A percentile compares a stretch with the other conserved stretches of the same genome.
These are phyloP conservation scores for Caloenas nicobarica DNA, from an alignment of 2,113 vertebrate species.

Conservation along the genomic window DNA sequence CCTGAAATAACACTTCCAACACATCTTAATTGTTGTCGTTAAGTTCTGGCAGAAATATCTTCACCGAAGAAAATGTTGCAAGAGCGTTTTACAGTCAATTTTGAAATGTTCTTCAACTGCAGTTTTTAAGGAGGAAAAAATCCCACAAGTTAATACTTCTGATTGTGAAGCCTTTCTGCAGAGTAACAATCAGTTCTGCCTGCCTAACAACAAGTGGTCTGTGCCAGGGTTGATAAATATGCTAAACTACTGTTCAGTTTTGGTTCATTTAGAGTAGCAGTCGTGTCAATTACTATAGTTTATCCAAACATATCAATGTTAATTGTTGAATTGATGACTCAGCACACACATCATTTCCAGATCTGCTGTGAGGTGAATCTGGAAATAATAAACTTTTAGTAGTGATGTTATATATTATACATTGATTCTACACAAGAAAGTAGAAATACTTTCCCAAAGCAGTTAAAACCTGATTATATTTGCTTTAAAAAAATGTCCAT, in stretches of 20 bases:
- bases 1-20: background rate
- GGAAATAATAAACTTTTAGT: background rate
- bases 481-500: background rate
- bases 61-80: background rate
- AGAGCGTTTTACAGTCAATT: background rate
- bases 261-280: background rate
- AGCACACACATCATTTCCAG: background rate
- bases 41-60: fast-evolving
- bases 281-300: background rate
- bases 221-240: background rate
- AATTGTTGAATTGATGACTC: background rate
- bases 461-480: background rate
- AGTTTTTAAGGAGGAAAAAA: background rate
- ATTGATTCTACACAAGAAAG: background rate
- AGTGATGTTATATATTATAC: background rate
- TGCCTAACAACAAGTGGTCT: background rate
- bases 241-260: background rate
- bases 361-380: background rate
- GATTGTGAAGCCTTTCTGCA: background rate
- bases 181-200: background rate
- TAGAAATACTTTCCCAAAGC: background rate
- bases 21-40: fast-evolving
- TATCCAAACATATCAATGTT: background rate
- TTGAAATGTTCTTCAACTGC: background rate
- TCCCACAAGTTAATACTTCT: background rate